Conservation (phyloP, 2,888 invertebrate genomes). For the Marasmarcha lunaedactyla region DNA sequence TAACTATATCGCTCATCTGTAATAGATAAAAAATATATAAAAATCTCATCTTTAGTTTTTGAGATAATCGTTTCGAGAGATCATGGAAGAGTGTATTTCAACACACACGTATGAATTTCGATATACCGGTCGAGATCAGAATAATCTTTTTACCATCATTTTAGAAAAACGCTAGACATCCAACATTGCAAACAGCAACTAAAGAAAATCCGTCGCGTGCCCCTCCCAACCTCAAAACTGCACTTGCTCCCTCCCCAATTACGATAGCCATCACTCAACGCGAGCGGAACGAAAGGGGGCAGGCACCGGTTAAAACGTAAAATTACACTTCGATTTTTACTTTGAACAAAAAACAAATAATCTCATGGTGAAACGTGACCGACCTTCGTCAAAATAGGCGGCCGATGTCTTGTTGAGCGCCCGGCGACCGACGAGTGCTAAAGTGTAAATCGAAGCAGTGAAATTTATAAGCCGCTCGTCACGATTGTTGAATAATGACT, state of each 20-base stretch:
- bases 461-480: conserved; percentile 61
- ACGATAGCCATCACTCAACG: conserved; percentile 69
- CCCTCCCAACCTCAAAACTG: conserved; percentile 47
- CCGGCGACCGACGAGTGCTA: conserved; percentile 56
- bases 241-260: conserved; percentile 55
- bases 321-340: conserved; percentile 69
- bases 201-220: conserved; percentile 41
- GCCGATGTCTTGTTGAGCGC: conserved; percentile 64
- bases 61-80: too few relatives aligned
- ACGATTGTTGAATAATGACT: conserved; percentile 65
- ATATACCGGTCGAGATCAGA: too few relatives aligned
- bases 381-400: conserved; percentile 68
- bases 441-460: conserved; percentile 65
- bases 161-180: too few relatives aligned
- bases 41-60: too few relatives aligned
- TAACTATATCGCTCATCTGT: too few relatives aligned
- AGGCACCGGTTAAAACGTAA: conserved; percentile 67
- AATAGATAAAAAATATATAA: too few relatives aligned
- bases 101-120: too few relatives aligned
- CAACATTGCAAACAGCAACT: too few relatives aligned
- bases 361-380: conserved; percentile 70
- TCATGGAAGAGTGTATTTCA: too few relatives aligned
- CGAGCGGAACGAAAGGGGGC: conserved; percentile 70
- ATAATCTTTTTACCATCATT: too few relatives aligned
- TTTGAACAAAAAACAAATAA: conserved; percentile 69